Percentiles rank a stretch among this genome's conserved stretches.
These are phyloP conservation scores for Temnothorax unifasciatus DNA, from an alignment of 2,888 invertebrate species.

Conservation along the genomic window DNA sequence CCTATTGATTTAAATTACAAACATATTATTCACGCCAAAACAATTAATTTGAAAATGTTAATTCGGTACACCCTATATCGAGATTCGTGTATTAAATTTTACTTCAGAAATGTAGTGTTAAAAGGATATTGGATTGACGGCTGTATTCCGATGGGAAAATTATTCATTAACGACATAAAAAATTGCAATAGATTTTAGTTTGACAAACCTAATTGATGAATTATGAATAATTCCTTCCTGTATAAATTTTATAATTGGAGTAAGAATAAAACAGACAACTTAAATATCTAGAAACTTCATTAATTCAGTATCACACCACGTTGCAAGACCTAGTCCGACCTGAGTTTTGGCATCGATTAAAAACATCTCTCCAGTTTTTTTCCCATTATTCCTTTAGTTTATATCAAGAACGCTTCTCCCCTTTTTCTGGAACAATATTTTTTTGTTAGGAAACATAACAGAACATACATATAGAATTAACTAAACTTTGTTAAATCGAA, in stretches of 20 bases:
- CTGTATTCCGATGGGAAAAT: not conserved
- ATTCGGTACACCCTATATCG: constrained; percentile 1
- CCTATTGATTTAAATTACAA: not conserved
- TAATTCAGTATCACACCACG: constrained; percentile 25
- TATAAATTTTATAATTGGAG: constrained; percentile 17
- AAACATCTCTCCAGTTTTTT: no score
- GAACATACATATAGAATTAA: not conserved
- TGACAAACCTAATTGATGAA: not conserved
- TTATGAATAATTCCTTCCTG: constrained; percentile 15
- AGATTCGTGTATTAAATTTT: not conserved
- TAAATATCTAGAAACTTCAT: constrained; percentile 6
- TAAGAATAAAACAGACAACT: constrained; percentile 20
- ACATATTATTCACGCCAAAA: not conserved
- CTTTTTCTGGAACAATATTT: not conserved
- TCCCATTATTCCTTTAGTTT: not conserved
- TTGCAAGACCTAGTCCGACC: not conserved
- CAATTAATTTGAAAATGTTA: not conserved
- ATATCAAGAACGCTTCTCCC: not conserved
- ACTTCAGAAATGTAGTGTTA: not conserved
- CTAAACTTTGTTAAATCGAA: not conserved
- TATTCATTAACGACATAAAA: not conserved
- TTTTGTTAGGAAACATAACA: constrained; percentile 15
- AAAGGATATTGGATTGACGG: not conserved
- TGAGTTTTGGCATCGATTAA: not conserved
- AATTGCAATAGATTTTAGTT: not conserved